Evolutionary conservation across 2,113 vertebrate genomes (phyloP).

Genomic region (Cardinalis cardinalis): DNA sequence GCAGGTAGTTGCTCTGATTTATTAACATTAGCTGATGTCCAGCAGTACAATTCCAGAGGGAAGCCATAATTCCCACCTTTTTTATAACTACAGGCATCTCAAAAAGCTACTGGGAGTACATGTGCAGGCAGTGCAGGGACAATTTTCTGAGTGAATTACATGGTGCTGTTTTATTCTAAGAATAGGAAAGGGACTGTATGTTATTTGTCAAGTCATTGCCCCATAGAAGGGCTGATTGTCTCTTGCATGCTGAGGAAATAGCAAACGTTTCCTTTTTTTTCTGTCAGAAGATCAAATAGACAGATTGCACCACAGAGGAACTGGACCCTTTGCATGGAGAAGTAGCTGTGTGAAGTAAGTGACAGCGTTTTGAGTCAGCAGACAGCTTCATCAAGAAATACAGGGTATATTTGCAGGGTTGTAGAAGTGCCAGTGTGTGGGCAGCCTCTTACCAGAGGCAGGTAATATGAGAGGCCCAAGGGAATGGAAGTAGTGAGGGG

Average conservation of each 20-base stretch:
- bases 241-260: not conserved
- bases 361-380: not conserved
- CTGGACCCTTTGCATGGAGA: not conserved
- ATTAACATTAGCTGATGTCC: not conserved
- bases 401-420: not conserved
- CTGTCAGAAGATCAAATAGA: not conserved
- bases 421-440: not conserved
- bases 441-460: not conserved
- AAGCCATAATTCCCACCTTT: not conserved
- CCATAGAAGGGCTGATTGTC: not conserved
- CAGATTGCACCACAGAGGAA: conserved; percentile 44
- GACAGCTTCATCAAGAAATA: not conserved
- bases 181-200: not conserved
- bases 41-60: not conserved
- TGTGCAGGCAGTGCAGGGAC: not conserved
- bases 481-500: not conserved
- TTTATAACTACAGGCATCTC: not conserved
- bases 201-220: not conserved
- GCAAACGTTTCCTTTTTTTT: not conserved
- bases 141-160: not conserved
- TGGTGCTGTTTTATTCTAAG: not conserved
- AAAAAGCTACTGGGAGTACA: not conserved
- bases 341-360: not conserved
- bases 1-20: not conserved
- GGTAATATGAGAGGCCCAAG: not conserved